Base-by-base conservation (phyloP, 2,113 vertebrate genomes). In the Tympanuchus pallidicinctus region DNA sequence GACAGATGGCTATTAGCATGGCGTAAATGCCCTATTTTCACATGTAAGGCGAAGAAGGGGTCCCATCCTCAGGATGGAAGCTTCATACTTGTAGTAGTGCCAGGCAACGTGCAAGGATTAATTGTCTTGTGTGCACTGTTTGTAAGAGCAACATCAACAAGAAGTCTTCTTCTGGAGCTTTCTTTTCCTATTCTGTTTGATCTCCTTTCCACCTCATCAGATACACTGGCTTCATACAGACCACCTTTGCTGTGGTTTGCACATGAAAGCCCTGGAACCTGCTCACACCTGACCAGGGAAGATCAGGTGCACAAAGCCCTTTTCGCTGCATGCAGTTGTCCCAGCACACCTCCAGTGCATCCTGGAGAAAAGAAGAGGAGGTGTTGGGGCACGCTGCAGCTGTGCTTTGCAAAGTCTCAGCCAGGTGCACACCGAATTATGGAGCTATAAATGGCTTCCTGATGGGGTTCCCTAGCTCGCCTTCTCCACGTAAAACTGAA, bases 1-100 rank as follows among this genome's bases (percentile, higher is more conserved):
- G 95, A 94, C 90, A 97, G 94, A 93, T 96, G 94, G 89, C 67
- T 73, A 82, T 86, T 86, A 95, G 88, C 57, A 32, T 38, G 57
- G 36, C 81, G 52, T 75, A 90, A 90, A 77, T 91, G 85, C 52
- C n/a, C 69, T 81, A 20, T 88, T 96, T 93, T 93, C 81, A 83
- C 88, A 93, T 70, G 50, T 43, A 89, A 87, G 25, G 45, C 78
- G 82, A 73, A 70, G 89, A 92, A 85, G 40, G 52, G 92, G 86
- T 87, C 74, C 71, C 86, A 71, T 70, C 56, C 64, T 95, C 57
- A 75, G 32, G 28, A 47, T 74, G 84, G 70, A 89, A 86, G 32
- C 61, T 87, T 91, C 56, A 4, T 82, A 42, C 84, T 91, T 67
- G 19, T 91, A 80, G 65, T 69, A 66, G 78, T 8, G 77, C 73